Evolutionary conservation across 2,797 vertebrate species (phyloP).

Genomic region (Helicolenus hilgendorfi): DNA sequence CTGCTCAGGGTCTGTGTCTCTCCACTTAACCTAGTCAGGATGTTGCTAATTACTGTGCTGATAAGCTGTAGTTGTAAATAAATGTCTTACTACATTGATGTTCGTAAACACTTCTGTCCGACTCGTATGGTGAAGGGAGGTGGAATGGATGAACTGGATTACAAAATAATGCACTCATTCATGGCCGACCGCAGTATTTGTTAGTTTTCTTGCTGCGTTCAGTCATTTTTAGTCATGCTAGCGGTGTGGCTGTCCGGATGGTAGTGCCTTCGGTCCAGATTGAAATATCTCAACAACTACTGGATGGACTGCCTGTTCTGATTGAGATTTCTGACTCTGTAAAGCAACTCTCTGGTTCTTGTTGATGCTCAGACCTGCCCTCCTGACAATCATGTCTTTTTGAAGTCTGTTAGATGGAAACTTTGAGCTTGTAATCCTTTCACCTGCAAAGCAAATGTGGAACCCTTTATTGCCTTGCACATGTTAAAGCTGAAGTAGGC

Average conservation of each 20-base stretch:
- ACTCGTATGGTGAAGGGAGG: neutral
- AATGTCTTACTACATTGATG: neutral
- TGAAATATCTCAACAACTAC: neutral
- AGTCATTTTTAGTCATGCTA: neutral
- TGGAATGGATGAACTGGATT: neutral
- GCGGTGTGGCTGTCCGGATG: neutral
- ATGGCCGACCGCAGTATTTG: neutral
- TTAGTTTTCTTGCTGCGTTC: neutral
- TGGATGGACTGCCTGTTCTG: neutral
- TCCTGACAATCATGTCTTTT: neutral
- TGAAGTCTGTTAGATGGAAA: neutral
- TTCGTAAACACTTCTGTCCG: neutral
- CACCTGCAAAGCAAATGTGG: neutral
- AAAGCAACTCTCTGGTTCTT: neutral
- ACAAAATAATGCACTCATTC: neutral
- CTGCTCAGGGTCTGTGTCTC: slow-evolving; percentile 3
- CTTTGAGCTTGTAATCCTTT: neutral
- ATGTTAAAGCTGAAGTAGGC: neutral
- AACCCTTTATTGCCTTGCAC: neutral
- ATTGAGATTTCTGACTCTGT: neutral
- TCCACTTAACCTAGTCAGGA: slow-evolving; percentile 8
- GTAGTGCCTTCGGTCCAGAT: neutral
- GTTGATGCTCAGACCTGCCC: neutral
- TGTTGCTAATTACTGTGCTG: slow-evolving; percentile 2
- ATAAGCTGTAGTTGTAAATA: neutral